Percentiles rank a stretch among this genome's conserved stretches.
Evolutionary conservation across 2,113 vertebrate species (phyloP).

Genomic region (Actenoides lindsayi): DNA sequence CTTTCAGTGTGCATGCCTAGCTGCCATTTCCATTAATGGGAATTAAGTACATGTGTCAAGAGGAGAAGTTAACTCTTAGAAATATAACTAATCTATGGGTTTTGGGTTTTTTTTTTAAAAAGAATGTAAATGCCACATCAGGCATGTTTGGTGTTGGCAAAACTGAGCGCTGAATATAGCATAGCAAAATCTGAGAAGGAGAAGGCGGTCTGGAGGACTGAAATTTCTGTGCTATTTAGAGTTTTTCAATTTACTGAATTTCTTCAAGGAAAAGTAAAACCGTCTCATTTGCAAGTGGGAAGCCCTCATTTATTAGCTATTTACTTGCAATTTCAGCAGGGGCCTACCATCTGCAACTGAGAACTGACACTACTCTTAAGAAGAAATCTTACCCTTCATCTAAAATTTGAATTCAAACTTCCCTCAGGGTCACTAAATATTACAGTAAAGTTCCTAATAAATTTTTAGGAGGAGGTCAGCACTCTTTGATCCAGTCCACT

Average conservation of each 20-base stretch:
- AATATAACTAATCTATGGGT: slow-evolving; percentile 59
- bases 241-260: slow-evolving; percentile 55
- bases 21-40: slow-evolving; percentile 73
- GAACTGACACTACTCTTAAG: background rate
- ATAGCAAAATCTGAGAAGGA: slow-evolving; percentile 52
- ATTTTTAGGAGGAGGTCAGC: background rate
- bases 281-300: slow-evolving; percentile 43
- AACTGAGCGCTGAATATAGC: slow-evolving; percentile 61
- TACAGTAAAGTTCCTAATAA: background rate
- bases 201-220: slow-evolving; percentile 58
- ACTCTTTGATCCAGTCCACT: background rate
- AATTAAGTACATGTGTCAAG: slow-evolving; percentile 73
- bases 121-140: slow-evolving; percentile 68
- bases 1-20: slow-evolving; percentile 57
- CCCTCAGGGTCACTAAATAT: background rate
- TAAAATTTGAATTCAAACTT: slow-evolving; percentile 18
- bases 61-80: slow-evolving; percentile 68
- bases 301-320: slow-evolving; percentile 53
- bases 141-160: slow-evolving; percentile 56
- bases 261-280: slow-evolving; percentile 64
- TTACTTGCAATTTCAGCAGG: slow-evolving; percentile 37
- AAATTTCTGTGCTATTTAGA: slow-evolving; percentile 66
- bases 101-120: slow-evolving; percentile 34
- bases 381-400: slow-evolving; percentile 9
- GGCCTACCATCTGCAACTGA: slow-evolving; percentile 30